Conservation (phyloP, 1,140 invertebrate genomes). For the Platyura marginata region DNA sequence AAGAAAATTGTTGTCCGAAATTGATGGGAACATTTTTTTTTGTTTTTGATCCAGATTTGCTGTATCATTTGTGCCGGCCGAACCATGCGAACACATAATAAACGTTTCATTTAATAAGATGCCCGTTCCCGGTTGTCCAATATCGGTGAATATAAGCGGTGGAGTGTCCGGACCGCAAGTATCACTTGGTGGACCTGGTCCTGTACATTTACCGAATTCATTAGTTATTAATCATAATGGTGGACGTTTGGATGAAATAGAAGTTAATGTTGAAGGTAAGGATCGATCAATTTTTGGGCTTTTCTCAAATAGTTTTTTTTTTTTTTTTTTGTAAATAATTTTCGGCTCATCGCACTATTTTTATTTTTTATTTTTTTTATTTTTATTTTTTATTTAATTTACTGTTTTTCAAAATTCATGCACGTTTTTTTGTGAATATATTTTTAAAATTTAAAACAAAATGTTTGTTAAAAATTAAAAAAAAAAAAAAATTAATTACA, state of each 20-base stretch:
- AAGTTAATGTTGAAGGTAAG: conserved; percentile 87
- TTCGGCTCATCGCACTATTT: conserved; percentile 6
- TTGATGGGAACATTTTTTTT: background rate
- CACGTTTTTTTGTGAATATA: background rate
- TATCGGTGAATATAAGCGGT: conserved; percentile 51
- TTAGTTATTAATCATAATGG: conserved; percentile 51
- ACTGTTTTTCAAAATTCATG: conserved; percentile 6
- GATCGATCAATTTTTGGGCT: conserved; percentile 1
- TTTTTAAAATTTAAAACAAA: background rate
- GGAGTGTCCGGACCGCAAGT: conserved; percentile 54
- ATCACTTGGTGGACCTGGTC: conserved; percentile 42
- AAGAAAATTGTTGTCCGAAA: background rate
- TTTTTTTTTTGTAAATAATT: background rate
- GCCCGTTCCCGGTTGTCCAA: conserved; percentile 61
- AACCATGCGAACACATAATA: conserved; percentile 84
- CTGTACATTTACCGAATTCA: conserved; percentile 39
- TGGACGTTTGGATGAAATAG: conserved; percentile 74
- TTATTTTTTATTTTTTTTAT: conserved; percentile 5
- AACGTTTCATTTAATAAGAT: conserved; percentile 94
- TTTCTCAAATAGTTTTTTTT: conserved; percentile 6
- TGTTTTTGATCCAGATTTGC: conserved; percentile 46
- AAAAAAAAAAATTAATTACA: conserved; percentile 3
- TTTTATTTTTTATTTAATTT: conserved; percentile 6
- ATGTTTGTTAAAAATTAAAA: background rate
- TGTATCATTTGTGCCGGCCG: conserved; percentile 86